These are phyloP conservation scores for Acleris literana DNA, from an alignment of 2,888 invertebrate species.

Conservation along the genomic window DNA sequence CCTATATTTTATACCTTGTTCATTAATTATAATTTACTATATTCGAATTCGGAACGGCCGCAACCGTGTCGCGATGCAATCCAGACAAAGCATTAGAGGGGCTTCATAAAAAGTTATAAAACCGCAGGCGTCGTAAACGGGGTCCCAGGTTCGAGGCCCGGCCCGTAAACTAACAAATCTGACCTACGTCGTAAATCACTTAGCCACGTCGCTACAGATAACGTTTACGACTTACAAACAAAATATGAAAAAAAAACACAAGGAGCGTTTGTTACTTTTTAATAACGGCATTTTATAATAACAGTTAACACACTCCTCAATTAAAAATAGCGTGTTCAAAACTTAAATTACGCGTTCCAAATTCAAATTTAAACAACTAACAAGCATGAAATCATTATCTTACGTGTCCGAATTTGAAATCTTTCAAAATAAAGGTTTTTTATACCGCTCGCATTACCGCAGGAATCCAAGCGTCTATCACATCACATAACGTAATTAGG, in stretches of 20 bases:
- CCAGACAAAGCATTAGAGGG: conserved; percentile 32
- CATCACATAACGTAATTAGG: conserved; percentile 73
- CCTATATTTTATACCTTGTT: background rate
- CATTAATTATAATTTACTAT: conserved; percentile 2
- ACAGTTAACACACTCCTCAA: conserved; percentile 19
- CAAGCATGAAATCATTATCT: conserved; percentile 25
- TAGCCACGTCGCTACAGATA: conserved; percentile 80
- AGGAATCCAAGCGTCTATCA: conserved; percentile 55
- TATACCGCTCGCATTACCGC: conserved; percentile 54
- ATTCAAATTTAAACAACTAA: conserved; percentile 29
- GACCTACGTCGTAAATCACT: conserved; percentile 81
- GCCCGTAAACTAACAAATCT: conserved; percentile 81
- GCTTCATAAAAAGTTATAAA: conserved; percentile 73
- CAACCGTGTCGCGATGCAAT: conserved; percentile 12
- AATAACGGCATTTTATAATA: conserved; percentile 44
- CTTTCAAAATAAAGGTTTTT: conserved; percentile 53
- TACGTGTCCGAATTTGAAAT: conserved; percentile 44
- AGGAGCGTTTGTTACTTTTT: conserved; percentile 46
- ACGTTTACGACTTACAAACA: conserved; percentile 70
- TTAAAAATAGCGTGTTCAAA: conserved; percentile 34
- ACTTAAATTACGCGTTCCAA: conserved; percentile 47
- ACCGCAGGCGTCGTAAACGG: conserved; percentile 68
- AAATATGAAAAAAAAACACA: conserved; percentile 56
- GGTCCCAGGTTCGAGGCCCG: conserved; percentile 72
- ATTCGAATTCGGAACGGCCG: conserved; percentile 21